Percentiles rank a stretch among this genome's conserved stretches.
Conservation (phyloP, 2,888 invertebrate genomes). For the Rhodophaea formosa region DNA sequence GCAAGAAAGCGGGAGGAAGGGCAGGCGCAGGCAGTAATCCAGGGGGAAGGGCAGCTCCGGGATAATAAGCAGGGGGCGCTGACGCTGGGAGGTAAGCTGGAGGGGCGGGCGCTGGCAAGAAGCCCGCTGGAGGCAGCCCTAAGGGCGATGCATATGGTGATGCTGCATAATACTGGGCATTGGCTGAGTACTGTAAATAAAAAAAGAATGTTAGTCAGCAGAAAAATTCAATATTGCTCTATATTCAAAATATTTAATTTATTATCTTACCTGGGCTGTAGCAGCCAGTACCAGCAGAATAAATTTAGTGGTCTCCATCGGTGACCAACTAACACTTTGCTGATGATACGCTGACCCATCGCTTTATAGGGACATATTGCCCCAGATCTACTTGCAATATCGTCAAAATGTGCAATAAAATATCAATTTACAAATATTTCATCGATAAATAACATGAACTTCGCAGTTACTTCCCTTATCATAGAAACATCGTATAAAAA, state of each 20-base stretch:
- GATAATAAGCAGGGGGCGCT: background rate
- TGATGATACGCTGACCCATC: conserved; percentile 25
- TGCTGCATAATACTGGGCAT: conserved; percentile 57
- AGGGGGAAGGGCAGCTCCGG: conserved; percentile 2
- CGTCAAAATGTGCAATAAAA: conserved; percentile 34
- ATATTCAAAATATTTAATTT: conserved; percentile 10
- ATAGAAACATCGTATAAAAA: conserved; percentile 12
- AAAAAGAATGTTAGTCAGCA: conserved; percentile 16
- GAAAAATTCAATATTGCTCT: background rate
- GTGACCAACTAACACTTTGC: conserved; percentile 41
- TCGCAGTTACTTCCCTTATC: conserved; percentile 7
- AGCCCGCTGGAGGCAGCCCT: background rate
- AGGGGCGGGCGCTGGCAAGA: background rate
- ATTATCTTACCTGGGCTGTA: conserved; percentile 50
- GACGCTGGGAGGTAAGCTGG: background rate
- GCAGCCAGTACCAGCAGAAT: conserved; percentile 48
- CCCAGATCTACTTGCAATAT: conserved; percentile 40
- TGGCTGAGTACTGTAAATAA: conserved; percentile 48
- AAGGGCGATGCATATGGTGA: conserved; percentile 21
- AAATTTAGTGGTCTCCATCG: conserved; percentile 40
- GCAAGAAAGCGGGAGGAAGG: background rate
- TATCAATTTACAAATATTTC: conserved; percentile 20
- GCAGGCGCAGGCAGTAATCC: conserved; percentile 12
- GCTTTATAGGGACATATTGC: conserved; percentile 62
- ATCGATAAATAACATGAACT: conserved; percentile 8